A percentile compares a stretch with the other conserved stretches of the same genome.
These are phyloP conservation scores for Malacoraja senta DNA, from an alignment of 2,797 vertebrate species.

Conservation along the genomic window DNA sequence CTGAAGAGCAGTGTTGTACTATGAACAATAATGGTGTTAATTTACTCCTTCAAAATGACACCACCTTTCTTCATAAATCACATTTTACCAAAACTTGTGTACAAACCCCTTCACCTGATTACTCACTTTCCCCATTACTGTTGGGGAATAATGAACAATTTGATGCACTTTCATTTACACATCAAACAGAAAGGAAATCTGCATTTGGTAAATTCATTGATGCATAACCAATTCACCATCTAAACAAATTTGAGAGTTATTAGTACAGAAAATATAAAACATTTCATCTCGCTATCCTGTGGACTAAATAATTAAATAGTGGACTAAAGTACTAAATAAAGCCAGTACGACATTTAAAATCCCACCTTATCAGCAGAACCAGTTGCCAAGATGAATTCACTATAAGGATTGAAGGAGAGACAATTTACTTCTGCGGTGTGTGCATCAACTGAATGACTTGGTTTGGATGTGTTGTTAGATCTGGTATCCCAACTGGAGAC, in stretches of 20 bases:
- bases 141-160: not conserved
- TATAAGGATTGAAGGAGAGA: constrained; percentile 93
- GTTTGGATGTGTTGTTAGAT: constrained; percentile 95
- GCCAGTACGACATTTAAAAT: not conserved
- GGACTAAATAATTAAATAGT: no score
- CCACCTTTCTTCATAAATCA: not conserved
- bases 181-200: not conserved
- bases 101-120: not conserved
- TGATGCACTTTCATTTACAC: not conserved
- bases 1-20: not conserved
- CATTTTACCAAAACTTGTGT: not conserved
- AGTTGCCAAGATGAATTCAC: constrained; percentile 92
- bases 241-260: not conserved
- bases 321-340: not conserved
- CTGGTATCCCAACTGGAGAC: constrained; percentile 82
- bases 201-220: no score
- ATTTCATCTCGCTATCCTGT: not conserved
- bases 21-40: not conserved
- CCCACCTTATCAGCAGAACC: constrained; percentile 91
- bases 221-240: no score
- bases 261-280: not conserved
- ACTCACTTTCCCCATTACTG: not conserved
- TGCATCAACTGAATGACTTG: constrained; percentile 92
- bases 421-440: constrained; percentile 98
- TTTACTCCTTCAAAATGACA: not conserved